Evolutionary conservation across 37 sponge, comb jelly and placozoan genomes (phyloP).

Genomic region (Spongilla lacustris): DNA sequence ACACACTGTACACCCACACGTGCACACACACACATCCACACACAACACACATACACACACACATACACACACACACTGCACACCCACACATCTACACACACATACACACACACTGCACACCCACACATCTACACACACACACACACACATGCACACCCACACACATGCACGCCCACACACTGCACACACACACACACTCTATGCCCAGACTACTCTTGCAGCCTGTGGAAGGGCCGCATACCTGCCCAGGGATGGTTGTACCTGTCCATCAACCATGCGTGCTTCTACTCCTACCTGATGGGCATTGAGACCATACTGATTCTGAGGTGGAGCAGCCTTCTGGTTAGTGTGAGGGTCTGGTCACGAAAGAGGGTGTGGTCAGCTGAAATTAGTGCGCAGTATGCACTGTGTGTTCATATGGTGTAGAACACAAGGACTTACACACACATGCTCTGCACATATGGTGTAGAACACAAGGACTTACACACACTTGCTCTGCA

Average conservation of each 20-base stretch:
- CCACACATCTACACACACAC: constrained; percentile 20
- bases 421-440: too few relatives aligned
- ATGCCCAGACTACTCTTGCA: constrained; percentile 75
- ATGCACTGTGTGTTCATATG: not conserved
- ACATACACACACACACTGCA: not conserved
- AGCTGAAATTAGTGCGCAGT: not conserved
- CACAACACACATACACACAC: too few relatives aligned
- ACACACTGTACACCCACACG: not conserved
- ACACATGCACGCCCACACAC: constrained; percentile 8
- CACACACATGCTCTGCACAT: too few relatives aligned
- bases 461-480: too few relatives aligned
- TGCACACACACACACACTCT: too few relatives aligned
- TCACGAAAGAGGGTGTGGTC: not conserved
- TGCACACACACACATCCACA: not conserved
- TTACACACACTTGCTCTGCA: too few relatives aligned
- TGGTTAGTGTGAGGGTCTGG: too few relatives aligned
- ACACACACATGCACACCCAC: constrained; percentile 25
- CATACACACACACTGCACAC: constrained; percentile 20
- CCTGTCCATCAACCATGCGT: constrained; percentile 88
- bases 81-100: constrained; percentile 7
- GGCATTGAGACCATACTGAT: constrained; percentile 77
- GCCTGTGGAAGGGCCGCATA: constrained; percentile 79
- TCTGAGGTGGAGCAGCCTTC: constrained; percentile 81
- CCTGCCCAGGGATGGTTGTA: constrained; percentile 97
- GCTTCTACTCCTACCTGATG: constrained; percentile 90